Evolutionary conservation across 2,797 vertebrate genomes (phyloP).

Genomic region (Rhinophrynus dorsalis): DNA sequence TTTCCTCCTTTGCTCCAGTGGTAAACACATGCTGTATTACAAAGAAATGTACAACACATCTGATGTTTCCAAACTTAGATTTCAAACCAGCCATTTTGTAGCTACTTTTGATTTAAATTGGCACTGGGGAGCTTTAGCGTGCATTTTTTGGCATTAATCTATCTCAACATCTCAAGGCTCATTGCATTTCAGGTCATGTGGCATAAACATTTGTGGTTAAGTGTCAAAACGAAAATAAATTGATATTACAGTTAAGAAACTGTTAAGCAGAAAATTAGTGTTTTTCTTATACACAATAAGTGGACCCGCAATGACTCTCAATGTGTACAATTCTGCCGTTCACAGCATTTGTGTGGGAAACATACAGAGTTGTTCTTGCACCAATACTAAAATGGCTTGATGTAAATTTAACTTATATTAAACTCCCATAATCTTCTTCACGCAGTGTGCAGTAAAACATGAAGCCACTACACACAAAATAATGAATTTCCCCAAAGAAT

Average conservation of each 20-base stretch:
- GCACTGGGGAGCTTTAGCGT: neutral
- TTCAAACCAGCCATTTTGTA: neutral
- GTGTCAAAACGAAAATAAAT: slow-evolving; percentile 40
- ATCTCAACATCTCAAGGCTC: slow-evolving; percentile 34
- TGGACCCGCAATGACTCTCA: neutral
- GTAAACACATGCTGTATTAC: slow-evolving; percentile 7
- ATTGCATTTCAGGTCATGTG: slow-evolving; percentile 39
- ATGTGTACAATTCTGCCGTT: neutral
- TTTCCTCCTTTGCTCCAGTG: neutral
- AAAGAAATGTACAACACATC: neutral
- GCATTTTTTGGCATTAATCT: slow-evolving; percentile 27
- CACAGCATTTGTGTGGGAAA: neutral
- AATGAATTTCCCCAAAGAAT: too few species aligned
- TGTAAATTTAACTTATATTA: too few species aligned
- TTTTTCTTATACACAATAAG: slow-evolving; percentile 15
- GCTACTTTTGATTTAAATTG: neutral
- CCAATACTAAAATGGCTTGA: too few species aligned
- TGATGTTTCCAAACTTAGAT: slow-evolving; percentile 13
- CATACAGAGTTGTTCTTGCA: neutral
- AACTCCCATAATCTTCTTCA: too few species aligned
- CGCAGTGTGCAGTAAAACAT: too few species aligned
- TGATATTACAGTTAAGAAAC: slow-evolving; percentile 15
- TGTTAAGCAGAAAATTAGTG: slow-evolving; percentile 24
- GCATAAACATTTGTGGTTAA: slow-evolving; percentile 42
- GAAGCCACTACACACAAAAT: too few species aligned